These are phyloP conservation scores for Macrosteles quadrilineatus DNA, from an alignment of 1,140 invertebrate species.

Conservation along the genomic window DNA sequence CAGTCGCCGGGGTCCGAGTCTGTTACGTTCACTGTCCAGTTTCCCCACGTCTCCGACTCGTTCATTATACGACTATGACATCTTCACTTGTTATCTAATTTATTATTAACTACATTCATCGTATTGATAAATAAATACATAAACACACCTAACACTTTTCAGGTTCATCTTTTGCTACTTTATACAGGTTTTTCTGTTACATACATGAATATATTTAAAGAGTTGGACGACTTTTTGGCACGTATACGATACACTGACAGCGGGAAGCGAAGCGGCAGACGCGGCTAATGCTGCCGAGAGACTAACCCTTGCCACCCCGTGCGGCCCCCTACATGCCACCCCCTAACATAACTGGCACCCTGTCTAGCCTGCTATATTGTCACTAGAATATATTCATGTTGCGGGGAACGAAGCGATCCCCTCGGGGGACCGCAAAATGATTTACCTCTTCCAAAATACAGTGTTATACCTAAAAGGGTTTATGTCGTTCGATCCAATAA, in stretches of 20 bases:
- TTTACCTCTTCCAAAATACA: slow-evolving; percentile 1
- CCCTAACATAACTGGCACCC: not conserved
- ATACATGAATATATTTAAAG: too few species aligned
- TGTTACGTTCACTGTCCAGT: slow-evolving; percentile 26
- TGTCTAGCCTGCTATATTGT: slow-evolving; percentile 7
- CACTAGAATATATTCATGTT: slow-evolving; percentile 18
- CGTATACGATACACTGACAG: too few species aligned
- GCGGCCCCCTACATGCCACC: not conserved
- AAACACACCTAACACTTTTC: too few species aligned
- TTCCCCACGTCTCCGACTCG: slow-evolving; percentile 13
- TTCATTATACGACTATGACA: slow-evolving; percentile 12
- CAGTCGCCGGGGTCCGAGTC: not conserved
- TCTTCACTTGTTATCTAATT: too few species aligned
- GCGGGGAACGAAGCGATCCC: not conserved
- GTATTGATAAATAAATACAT: too few species aligned
- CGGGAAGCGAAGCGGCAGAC: slow-evolving; percentile 12
- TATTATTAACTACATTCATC: too few species aligned
- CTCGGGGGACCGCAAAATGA: slow-evolving; percentile 12
- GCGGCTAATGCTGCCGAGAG: slow-evolving; percentile 2
- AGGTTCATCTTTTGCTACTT: too few species aligned
- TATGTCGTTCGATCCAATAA: too few species aligned
- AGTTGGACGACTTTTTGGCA: too few species aligned
- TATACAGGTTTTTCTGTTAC: too few species aligned
- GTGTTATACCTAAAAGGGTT: too few species aligned
- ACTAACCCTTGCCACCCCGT: not conserved